Conservation (phyloP, 2,888 invertebrate species). For the Ceramica pisi region DNA sequence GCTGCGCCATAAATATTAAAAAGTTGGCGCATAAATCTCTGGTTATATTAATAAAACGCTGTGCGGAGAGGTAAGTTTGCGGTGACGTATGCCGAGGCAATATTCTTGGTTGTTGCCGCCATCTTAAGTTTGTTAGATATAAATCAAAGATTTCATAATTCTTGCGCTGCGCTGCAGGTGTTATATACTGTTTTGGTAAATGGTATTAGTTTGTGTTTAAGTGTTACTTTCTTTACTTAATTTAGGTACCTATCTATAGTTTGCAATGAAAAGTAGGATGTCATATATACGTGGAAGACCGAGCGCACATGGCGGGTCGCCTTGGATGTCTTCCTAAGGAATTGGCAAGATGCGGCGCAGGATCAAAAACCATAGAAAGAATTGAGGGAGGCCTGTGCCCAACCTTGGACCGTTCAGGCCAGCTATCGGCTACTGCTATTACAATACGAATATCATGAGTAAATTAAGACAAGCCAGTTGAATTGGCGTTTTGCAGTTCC, state of each 20-base stretch:
- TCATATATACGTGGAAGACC: neutral
- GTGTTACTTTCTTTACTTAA: neutral
- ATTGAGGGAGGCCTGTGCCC: too few relatives aligned
- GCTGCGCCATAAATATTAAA: constrained; percentile 89
- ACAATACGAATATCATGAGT: too few relatives aligned
- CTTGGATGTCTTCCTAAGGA: too few relatives aligned
- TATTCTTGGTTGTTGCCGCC: constrained; percentile 67
- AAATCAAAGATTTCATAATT: constrained; percentile 58
- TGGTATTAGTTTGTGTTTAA: constrained; percentile 19
- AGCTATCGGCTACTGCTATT: too few relatives aligned
- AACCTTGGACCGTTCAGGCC: too few relatives aligned
- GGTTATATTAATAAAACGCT: constrained; percentile 86
- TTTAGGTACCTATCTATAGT: neutral
- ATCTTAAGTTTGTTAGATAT: constrained; percentile 37
- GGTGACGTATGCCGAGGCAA: constrained; percentile 77
- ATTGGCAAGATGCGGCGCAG: too few relatives aligned
- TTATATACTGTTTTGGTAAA: constrained; percentile 22
- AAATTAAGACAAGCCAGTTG: too few relatives aligned
- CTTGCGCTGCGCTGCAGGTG: constrained; percentile 34
- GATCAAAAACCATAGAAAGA: too few relatives aligned
- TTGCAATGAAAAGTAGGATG: neutral
- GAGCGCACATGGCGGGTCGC: too few relatives aligned
- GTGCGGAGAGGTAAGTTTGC: constrained; percentile 72
- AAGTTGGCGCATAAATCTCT: constrained; percentile 88
- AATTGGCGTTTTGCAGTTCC: too few relatives aligned